phyloP scores from a whole-genome alignment of 2,797 vertebrate species.

The Gymnopithys bicolor region DNA sequence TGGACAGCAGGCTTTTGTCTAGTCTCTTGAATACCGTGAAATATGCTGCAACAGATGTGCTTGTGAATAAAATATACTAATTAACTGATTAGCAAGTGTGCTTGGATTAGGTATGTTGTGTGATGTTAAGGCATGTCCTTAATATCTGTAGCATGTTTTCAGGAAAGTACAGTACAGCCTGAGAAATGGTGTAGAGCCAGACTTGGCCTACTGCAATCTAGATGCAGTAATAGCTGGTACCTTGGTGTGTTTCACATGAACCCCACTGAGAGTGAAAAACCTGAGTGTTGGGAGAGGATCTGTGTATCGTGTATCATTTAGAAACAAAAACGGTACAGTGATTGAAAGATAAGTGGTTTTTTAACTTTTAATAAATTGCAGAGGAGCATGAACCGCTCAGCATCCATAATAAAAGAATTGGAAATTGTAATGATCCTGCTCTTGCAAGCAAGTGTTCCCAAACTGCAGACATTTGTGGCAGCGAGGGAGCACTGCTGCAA shows the following conservation, averaged over 20 bases:
- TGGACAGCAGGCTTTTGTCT: background rate
- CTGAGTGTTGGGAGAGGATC: background rate
- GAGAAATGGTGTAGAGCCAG: background rate
- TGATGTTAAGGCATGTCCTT: background rate
- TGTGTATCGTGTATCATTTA: background rate
- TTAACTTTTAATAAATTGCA: background rate
- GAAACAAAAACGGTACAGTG: background rate
- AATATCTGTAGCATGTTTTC: background rate
- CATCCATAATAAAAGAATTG: background rate
- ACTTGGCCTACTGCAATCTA: background rate
- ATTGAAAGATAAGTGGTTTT: background rate
- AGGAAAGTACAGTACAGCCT: background rate
- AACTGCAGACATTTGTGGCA: fast-evolving
- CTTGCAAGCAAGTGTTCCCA: background rate
- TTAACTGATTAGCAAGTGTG: background rate
- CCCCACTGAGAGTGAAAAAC: background rate
- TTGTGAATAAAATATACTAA: background rate
- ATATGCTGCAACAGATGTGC: background rate
- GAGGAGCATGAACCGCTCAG: background rate
- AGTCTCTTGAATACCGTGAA: background rate
- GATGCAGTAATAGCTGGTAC: background rate
- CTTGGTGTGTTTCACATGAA: fast-evolving
- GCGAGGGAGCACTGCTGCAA: background rate
- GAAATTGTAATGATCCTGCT: background rate
- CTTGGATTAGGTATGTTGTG: fast-evolving